Evolutionary conservation across 2,113 vertebrate genomes (phyloP).

Genomic region (Saccopteryx bilineata): DNA sequence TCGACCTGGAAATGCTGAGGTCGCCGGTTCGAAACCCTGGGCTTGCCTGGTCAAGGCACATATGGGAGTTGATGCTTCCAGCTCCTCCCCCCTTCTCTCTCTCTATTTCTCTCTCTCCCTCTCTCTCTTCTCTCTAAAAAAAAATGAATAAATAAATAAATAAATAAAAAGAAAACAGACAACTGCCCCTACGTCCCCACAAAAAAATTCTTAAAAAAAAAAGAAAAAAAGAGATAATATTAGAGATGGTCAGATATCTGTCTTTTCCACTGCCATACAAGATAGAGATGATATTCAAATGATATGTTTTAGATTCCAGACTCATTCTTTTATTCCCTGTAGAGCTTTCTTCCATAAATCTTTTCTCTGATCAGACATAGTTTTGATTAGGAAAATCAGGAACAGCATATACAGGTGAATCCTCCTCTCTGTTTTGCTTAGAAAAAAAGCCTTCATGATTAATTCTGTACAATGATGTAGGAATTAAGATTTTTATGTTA

Average conservation of each 20-base stretch:
- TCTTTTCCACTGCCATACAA: neutral
- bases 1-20: too few species aligned
- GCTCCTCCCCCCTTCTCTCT: too few species aligned
- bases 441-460: slow-evolving; percentile 16
- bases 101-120: too few species aligned
- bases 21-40: too few species aligned
- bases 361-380: neutral
- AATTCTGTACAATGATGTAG: neutral
- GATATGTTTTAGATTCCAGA: slow-evolving; percentile 31
- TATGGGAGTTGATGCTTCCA: too few species aligned
- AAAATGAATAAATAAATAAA: too few species aligned
- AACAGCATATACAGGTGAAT: neutral
- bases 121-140: too few species aligned
- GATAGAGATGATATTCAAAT: slow-evolving; percentile 19
- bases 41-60: too few species aligned
- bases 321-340: neutral
- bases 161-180: too few species aligned
- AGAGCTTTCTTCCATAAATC: slow-evolving; percentile 13
- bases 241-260: neutral
- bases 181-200: too few species aligned
- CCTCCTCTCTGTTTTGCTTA: slow-evolving; percentile 5
- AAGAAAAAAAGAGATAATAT: too few species aligned
- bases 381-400: neutral
- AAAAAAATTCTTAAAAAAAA: too few species aligned
- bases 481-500: neutral